Evolutionary conservation across 2,113 vertebrate species (phyloP).

Genomic region (Paradoxurus hermaphroditus): DNA sequence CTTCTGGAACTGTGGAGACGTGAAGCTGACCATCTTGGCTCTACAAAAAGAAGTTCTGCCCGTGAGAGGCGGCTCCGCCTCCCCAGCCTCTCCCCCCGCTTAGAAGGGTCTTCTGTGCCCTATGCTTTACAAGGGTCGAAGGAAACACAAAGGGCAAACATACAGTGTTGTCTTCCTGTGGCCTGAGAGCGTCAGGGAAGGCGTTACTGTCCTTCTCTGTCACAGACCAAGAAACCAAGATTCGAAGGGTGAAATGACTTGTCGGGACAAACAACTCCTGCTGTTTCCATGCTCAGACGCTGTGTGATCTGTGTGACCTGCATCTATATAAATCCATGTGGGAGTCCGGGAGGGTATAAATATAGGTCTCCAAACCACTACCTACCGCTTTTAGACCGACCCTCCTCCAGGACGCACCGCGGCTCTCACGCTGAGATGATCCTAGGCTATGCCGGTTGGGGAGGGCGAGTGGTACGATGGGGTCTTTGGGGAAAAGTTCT

Average conservation of each 20-base stretch:
- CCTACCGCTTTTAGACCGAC: slow-evolving; percentile 13
- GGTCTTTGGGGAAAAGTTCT: background rate
- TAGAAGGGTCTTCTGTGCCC: background rate
- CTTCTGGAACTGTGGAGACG: background rate
- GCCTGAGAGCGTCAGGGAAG: background rate
- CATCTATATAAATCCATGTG: background rate
- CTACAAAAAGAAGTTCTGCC: slow-evolving; percentile 45
- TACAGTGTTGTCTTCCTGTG: background rate
- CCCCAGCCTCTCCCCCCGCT: background rate
- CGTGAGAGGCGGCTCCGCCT: background rate
- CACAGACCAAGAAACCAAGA: background rate
- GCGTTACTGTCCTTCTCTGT: background rate
- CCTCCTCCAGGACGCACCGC: background rate
- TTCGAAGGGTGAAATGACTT: background rate
- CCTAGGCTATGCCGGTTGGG: background rate
- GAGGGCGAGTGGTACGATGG: background rate
- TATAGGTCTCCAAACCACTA: slow-evolving; percentile 9
- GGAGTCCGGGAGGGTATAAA: background rate
- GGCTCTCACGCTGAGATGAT: background rate
- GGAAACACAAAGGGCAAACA: background rate
- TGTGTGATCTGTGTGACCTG: background rate
- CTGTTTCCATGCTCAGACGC: background rate
- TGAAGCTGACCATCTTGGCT: background rate
- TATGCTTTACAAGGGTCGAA: background rate
- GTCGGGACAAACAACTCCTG: background rate